A percentile compares a stretch with the other conserved stretches of the same genome.
Evolutionary conservation across 1,140 invertebrate species (phyloP).

Genomic region (Meloidogyne exigua): DNA sequence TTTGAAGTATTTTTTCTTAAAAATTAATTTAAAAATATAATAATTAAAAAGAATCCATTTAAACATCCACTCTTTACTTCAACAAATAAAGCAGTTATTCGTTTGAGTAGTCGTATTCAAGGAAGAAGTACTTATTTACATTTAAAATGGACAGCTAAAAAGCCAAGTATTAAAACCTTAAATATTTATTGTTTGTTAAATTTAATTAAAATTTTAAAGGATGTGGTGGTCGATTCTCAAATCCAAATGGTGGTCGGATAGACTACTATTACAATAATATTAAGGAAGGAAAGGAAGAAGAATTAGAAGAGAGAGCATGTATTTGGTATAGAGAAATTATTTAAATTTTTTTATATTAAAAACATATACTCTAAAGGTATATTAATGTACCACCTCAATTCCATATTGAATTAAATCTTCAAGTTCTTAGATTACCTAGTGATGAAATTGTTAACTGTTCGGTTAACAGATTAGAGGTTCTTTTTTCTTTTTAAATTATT

Average conservation of each 20-base stretch:
- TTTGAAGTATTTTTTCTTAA: no score
- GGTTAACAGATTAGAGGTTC: slow-evolving; percentile 33
- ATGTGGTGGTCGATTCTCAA: slow-evolving; percentile 30
- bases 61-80: background rate
- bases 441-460: slow-evolving; percentile 34
- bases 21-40: background rate
- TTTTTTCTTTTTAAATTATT: background rate
- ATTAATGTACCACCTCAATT: slow-evolving; percentile 33
- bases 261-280: slow-evolving; percentile 27
- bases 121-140: slow-evolving; percentile 26
- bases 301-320: background rate
- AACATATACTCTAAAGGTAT: slow-evolving; percentile 25
- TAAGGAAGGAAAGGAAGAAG: background rate
- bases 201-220: slow-evolving; percentile 18
- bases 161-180: slow-evolving; percentile 30
- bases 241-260: slow-evolving; percentile 26
- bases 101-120: slow-evolving; percentile 28
- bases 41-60: slow-evolving; percentile 2
- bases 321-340: background rate
- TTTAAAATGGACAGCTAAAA: slow-evolving; percentile 31
- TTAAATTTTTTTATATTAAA: background rate
- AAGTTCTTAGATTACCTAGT: slow-evolving; percentile 32
- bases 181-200: background rate
- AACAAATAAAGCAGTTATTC: slow-evolving; percentile 23
- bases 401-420: slow-evolving; percentile 30